Base-by-base conservation (phyloP, 2,888 invertebrate species). In the Nomada fucata region DNA sequence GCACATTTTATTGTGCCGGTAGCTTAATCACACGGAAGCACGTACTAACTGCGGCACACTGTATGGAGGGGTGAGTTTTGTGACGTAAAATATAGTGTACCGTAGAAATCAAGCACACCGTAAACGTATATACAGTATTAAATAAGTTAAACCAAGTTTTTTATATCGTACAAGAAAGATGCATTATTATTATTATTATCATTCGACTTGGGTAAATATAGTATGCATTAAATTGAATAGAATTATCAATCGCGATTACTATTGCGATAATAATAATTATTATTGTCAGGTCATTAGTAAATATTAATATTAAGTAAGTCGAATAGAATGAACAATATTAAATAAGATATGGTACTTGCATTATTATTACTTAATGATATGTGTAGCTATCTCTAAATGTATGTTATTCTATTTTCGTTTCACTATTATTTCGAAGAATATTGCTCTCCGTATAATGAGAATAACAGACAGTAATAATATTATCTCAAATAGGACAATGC, bases 1-100 rank as follows among this genome's bases (percentile, higher is more conserved):
- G 96, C 13, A 93, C 93, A 80, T 96, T 96, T 89, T 96, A 96
- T 91, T 97, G 97, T 90, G 97, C 97, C 11, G 97, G 96, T 65
- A 96, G 96, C 4, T 95, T 97, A 71, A 95, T 97, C 85, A 96
- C 96, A 13, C 94, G 95, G 59, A 95, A 95, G 89, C 97, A 97
- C 90, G 95, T 97, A 67, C 95, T 97, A 86, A 97, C 97, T 0
- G 97, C 97, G 0, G 96, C 96, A 1, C 97, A 97, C 91, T 97
- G 97, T 89, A 94, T 97, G 42, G 95, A 96, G 85, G 96, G 96
- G 97, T 97, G 94, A 94, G 95, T 94, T 29, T 50, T 9, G 20
- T 20, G 2, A 23, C 18, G 10, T 52, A 18, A 53, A 53, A 65
- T 18, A 26, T 60, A 13, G 23, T 36, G 36, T 10, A 47, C 11